Evolutionary conservation across 2,888 invertebrate genomes (phyloP), one percentile per base, ranked within the genome.

Genomic region (Syritta pipiens): DNA sequence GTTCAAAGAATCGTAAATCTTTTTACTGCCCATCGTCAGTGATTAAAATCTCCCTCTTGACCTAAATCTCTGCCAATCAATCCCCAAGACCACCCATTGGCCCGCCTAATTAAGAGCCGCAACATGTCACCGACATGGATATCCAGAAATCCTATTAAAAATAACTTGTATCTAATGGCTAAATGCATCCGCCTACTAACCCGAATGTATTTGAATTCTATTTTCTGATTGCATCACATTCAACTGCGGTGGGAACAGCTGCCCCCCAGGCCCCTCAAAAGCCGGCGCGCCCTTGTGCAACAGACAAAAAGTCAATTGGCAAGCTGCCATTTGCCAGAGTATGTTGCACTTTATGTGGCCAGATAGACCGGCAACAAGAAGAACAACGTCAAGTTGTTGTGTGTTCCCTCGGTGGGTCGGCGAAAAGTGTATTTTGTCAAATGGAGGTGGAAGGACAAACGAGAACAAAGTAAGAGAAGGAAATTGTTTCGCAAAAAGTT

Each of bases 271-370:
- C n/a, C n/a, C n/a, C n/a, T n/a, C n/a, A n/a, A n/a, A n/a, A n/a
- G n/a, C n/a, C n/a, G n/a, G n/a, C 17, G 32, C 53, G 77, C 71
- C 77, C 77, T 77, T 77, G 77, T 77, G 59, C 42, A 71, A 65
- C 48, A 22, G n/a, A n/a, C n/a, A 28, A 62, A 59, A 71, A 71
- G 20, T 42, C 53, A 59, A 65, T 44, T 77, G 77, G 77, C 77
- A 53, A 12, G 24, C 9, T 77, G 60, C 77, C 77, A 77, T 32
- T 28, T 20, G 10, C 14, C 3, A 48, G 42, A 69, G 69, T 76
- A 26, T 69, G 48, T 53, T 77, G 76, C 69, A 71, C 63, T 68
- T 49, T 19, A 37, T 26, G 2, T 22, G 4, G 19, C 5, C 7
- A 19, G 19, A 3, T 6, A 24, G 6, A 10, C 37, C 14, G 28